Conservation (phyloP, 2,888 invertebrate species). For the Trissolcus japonicus region DNA sequence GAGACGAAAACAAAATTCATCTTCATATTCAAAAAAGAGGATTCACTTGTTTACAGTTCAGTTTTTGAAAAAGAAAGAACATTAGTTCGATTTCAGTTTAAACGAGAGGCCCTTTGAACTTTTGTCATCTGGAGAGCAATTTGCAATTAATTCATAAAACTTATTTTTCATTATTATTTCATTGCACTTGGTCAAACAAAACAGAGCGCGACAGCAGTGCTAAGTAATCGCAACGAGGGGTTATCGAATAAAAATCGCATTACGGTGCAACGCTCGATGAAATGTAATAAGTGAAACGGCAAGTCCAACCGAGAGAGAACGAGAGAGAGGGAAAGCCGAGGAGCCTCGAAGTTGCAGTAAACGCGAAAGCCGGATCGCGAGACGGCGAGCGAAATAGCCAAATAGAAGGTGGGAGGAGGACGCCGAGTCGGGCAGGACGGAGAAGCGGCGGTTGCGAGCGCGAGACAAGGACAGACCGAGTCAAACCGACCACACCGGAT, state of each 20-base stretch:
- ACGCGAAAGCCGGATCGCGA: slow-evolving; percentile 24
- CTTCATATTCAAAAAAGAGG: no score
- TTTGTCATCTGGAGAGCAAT: no score
- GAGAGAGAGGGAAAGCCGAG: slow-evolving; percentile 12
- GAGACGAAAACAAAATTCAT: no score
- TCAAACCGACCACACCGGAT: slow-evolving; percentile 66
- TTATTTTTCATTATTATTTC: background rate
- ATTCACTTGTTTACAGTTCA: no score
- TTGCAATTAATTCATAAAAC: background rate
- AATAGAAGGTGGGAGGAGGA: slow-evolving; percentile 7
- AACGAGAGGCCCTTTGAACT: no score
- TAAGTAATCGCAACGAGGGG: slow-evolving; percentile 54
- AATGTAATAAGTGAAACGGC: slow-evolving; percentile 48
- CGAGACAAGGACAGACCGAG: slow-evolving; percentile 52
- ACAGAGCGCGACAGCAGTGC: slow-evolving; percentile 46
- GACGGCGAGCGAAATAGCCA: slow-evolving; percentile 32
- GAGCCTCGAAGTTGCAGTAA: slow-evolving; percentile 35
- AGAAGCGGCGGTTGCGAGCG: slow-evolving; percentile 49
- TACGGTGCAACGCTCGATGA: slow-evolving; percentile 50
- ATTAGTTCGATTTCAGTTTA: no score
- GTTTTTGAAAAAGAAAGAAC: no score
- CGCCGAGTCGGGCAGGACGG: slow-evolving; percentile 51
- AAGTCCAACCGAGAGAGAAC: slow-evolving; percentile 8
- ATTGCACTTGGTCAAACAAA: slow-evolving; percentile 33
- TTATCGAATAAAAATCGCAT: slow-evolving; percentile 56